Evolutionary conservation across 2,888 invertebrate species (phyloP), one percentile per base, ranked within the genome.

Genomic region (Melolontha melolontha): DNA sequence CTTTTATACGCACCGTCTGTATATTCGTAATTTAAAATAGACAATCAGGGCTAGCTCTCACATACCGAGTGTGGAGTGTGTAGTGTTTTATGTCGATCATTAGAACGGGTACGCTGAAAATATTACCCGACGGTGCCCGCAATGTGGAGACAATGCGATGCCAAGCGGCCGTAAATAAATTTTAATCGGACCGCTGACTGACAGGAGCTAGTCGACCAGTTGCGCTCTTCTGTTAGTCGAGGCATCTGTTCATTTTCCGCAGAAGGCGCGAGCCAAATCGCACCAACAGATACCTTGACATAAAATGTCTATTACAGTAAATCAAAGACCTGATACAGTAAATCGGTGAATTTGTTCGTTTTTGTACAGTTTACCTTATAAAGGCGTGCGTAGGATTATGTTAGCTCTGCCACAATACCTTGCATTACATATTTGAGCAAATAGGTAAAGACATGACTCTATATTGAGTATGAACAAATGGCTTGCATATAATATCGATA

Each of bases 221-320:
- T 34, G 34, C 34, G 10, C 34, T 51, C 52, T 40, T n/a, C 14
- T 54, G n/a, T 11, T 10, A 14, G 39, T 12, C 5, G 12, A 10
- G 12, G 52, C 52, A 16, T 34, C 8, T 39, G 39, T 54, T 54
- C 16, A n/a, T 16, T 39, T 14, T 39, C 52, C 39, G 52, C 34
- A 54, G 34, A 54, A 54, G 52, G 52, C 16, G 34, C 52, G 52
- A 39, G 39, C 14, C 52, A 39, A 54, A 17, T 54, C 10, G 34
- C 11, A 14, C 34, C 17, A 16, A 10, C 8, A 39, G 39, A 54
- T 54, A 39, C 34, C 52, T 29, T 16, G 52, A 34, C 52, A 39
- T 54, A 54, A 54, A 54, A 54, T 54, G 17, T 16, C 52, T 39
- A 54, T 54, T 54, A 54, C 39, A 39, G 52, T 54, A 54, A 51